These are phyloP conservation scores for human DNA, from an alignment of 2,113 vertebrate species.

Conservation along the genomic window GRCh38 chr5:87681001-87681500, in stretches of 20 bases:
- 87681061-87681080: slow-evolving; percentile 35
- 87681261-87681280: neutral
- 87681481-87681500: neutral
- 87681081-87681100: neutral
- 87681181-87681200: neutral
- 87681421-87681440: neutral
- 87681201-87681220: neutral
- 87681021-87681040: neutral
- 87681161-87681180: neutral
- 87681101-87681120: neutral
- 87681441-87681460: neutral
- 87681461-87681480: neutral
- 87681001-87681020: slow-evolving; percentile 38
- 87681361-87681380: neutral
- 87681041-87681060: neutral
- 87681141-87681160: neutral
- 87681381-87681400: neutral
- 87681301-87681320: neutral
- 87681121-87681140: neutral
- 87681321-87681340: neutral
- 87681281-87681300: neutral
- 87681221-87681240: neutral
- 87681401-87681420: neutral
- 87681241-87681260: neutral
- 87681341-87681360: neutral